A percentile compares a stretch with the other conserved stretches of the same genome.
Conservation (phyloP, 1,140 invertebrate species). For the Trichonephila clavipes region DNA sequence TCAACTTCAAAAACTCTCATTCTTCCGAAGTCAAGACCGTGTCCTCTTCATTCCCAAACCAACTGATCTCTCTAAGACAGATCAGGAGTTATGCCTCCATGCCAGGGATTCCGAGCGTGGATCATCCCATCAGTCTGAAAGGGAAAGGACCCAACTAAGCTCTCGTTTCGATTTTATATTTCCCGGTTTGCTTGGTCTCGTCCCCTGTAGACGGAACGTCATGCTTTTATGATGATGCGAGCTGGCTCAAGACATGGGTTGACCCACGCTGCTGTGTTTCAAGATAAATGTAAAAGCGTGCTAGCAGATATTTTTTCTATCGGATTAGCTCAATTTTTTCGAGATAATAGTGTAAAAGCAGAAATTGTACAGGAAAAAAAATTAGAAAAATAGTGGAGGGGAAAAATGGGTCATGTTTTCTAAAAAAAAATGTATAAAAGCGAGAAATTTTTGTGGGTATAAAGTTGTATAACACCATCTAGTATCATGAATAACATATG, state of each 20-base stretch:
- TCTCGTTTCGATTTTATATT: not conserved
- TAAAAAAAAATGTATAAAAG: conserved; percentile 6
- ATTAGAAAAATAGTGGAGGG: not conserved
- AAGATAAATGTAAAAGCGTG: conserved; percentile 26
- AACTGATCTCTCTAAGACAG: conserved; percentile 96
- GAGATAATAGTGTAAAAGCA: conserved; percentile 36
- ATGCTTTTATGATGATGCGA: conserved; percentile 30
- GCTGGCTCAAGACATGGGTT: conserved; percentile 30
- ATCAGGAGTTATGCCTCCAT: conserved; percentile 98
- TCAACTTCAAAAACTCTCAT: conserved; percentile 85
- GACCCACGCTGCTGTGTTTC: not conserved
- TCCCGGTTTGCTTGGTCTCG: conserved; percentile 56
- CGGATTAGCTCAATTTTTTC: conserved; percentile 37
- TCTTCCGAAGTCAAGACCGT: conserved; percentile 77
- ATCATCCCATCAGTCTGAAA: conserved; percentile 83
- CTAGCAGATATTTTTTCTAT: conserved; percentile 56
- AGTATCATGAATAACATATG: conserved; percentile 12
- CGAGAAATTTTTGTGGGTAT: not conserved
- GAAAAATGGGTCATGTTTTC: conserved; percentile 4
- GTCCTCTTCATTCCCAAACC: conserved; percentile 92
- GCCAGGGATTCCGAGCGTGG: conserved; percentile 83
- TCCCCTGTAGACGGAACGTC: conserved; percentile 41
- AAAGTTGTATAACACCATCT: not conserved
- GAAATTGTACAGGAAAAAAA: conserved; percentile 36
- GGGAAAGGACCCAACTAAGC: conserved; percentile 81